Evolutionary conservation across 1,140 invertebrate genomes (phyloP), one percentile per base, ranked within the genome.

Genomic region (Drosophila leontia): DNA sequence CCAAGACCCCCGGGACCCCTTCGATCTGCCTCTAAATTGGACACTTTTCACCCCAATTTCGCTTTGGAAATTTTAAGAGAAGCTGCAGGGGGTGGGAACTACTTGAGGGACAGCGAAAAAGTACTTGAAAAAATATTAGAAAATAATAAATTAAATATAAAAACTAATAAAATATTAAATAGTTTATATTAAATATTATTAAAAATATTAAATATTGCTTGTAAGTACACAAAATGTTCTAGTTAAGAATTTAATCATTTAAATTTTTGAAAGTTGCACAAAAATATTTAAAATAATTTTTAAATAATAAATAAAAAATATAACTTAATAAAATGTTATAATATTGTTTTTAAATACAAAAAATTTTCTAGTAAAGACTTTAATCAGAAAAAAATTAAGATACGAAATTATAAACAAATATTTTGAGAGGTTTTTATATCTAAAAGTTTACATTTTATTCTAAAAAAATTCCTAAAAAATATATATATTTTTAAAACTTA

Each of bases 11-110:
- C 7, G 12, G 6, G 26, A 2, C 61, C 35, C 12, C 26, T 23
- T 60, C 26, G 61, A 64, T 60, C 32, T 61, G 37, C 26, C 26
- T 60, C 56, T 42, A 61, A 61, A 60, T 64, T 34, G 13, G 56
- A 64, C 15, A 64, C 26, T 57, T 29, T 44, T 42, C 35, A n/a
- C 35, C 53, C 53, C 53, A 39, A 56, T 61, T 39, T 39, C n/a
- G 13, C 32, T 42, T 39, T 5, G 15, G 15, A 35, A 9, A 9
- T 48, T 62, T 19, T 7, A 4, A 0, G 32, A 17, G 50, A 26
- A 26, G 26, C 26, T 26, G 26, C 26, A 26, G 26, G 26, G 26
- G 26, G 4, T 12, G 50, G 50, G 3, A 19, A 53, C 19, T 13
- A 7, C 50, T 9, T 9, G 4, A 0, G 34, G 17, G 34, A 15